Conservation (phyloP, 2,113 vertebrate genomes). For the Epinephelus fuscoguttatus region DNA sequence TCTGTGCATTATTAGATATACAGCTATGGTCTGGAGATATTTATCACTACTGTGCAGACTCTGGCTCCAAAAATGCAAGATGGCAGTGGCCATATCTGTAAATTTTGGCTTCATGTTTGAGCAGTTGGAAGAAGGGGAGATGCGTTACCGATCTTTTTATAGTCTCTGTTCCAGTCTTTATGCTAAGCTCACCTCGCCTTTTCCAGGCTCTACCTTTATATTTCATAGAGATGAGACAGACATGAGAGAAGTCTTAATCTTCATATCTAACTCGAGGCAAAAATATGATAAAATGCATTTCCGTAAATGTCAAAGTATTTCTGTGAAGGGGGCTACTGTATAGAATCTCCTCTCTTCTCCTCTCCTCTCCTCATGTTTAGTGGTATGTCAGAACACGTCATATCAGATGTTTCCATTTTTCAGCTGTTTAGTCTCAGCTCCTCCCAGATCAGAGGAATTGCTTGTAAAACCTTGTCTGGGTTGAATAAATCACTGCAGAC, state of each 20-base stretch:
- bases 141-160: too few relatives aligned
- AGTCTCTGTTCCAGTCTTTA: too few relatives aligned
- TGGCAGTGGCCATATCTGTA: too few relatives aligned
- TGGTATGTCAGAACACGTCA: slow-evolving; percentile 9
- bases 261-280: background rate
- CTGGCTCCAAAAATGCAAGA: too few relatives aligned
- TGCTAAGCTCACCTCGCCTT: too few relatives aligned
- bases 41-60: background rate
- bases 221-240: background rate
- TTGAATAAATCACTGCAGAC: slow-evolving; percentile 49
- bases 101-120: too few relatives aligned
- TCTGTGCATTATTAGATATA: background rate
- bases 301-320: too few relatives aligned
- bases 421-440: slow-evolving; percentile 12
- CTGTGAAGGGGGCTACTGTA: too few relatives aligned
- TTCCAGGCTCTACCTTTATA: background rate
- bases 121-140: too few relatives aligned
- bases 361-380: background rate
- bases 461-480: slow-evolving; percentile 37
- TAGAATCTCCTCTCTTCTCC: background rate
- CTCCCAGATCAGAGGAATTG: background rate
- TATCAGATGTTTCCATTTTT: slow-evolving; percentile 25
- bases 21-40: background rate
- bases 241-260: background rate
- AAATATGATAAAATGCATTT: background rate